Base-by-base conservation (phyloP, 2,113 vertebrate species). In the Gavialis gangeticus region DNA sequence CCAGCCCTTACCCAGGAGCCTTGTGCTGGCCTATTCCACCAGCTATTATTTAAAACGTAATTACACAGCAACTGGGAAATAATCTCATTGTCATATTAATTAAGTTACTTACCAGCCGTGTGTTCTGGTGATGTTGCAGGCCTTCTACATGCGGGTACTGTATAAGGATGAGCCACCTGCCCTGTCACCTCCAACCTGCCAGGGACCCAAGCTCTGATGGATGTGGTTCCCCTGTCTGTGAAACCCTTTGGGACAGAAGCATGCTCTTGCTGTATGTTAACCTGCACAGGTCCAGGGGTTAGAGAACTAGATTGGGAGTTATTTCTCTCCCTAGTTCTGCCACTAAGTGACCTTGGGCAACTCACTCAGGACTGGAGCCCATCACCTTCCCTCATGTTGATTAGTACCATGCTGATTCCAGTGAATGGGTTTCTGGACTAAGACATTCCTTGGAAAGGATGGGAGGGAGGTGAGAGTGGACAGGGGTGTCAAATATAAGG, bases 1-100 rank as follows among this genome's bases (percentile, higher is more conserved):
- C 3, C 3, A 9, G 46, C 19, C 3, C 63, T 82, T 37, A 54
- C 56, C 24, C 5, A 7, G 16, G 4, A 5, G 0, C 60, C 28
- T 6, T 0, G 6, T n/a, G 73, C 15, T 30, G 27, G 3, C 6
- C 13, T 0, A 0, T 10, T 64, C 10, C 1, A 3, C 66, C 46
- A 59, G 64, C 4, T n/a, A 3, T 0, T 60, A 62, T 78, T 78
- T 83, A 67, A 62, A 17, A 19, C 14, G 24, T 55, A 81, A 75
- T 88, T 81, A 56, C 16, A 28, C 57, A 79, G 59, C 28, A 46
- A 75, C 59, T 63, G 78, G 60, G 59, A 64, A 88, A 75, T 75
- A 81, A 59, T 28, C 24, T 64, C 46, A 64, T 57, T 64, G 67
- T 81, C 67, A 75, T 19, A 34, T 88, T 63, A 37, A 75, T 81